A percentile compares a stretch with the other conserved stretches of the same genome.
These are phyloP conservation scores for Erpobdella octoculata DNA, from an alignment of 2,888 invertebrate genomes.

Conservation along the genomic window DNA sequence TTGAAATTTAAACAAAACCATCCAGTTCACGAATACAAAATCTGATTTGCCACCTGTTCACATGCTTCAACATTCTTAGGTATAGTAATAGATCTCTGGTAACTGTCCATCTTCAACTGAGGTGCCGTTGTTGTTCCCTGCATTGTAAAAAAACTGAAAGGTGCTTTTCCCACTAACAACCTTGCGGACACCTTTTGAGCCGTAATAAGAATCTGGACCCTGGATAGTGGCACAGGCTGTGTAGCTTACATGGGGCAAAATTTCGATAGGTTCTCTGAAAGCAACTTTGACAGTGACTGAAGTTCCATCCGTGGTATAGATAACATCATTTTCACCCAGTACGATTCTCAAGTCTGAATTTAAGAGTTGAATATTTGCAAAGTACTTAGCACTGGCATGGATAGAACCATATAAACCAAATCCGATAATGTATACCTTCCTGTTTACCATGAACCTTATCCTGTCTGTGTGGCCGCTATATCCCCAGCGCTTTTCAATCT, in stretches of 20 bases:
- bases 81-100: conserved; percentile 75
- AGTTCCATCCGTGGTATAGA: conserved; percentile 71
- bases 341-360: conserved; percentile 69
- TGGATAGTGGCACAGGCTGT: conserved; percentile 71
- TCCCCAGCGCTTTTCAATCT: conserved; percentile 92
- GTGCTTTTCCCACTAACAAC: conserved; percentile 68
- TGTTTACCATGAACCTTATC: conserved; percentile 86
- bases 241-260: conserved; percentile 69
- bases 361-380: conserved; percentile 73
- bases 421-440: conserved; percentile 87
- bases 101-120: conserved; percentile 80
- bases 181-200: conserved; percentile 69
- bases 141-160: conserved; percentile 74
- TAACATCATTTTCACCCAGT: conserved; percentile 66
- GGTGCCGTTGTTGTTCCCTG: conserved; percentile 78
- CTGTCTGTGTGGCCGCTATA: conserved; percentile 91
- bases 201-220: conserved; percentile 81
- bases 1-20: too few species aligned
- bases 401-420: conserved; percentile 92
- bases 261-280: conserved; percentile 77
- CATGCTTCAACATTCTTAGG: too few species aligned
- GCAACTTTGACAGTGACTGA: conserved; percentile 69
- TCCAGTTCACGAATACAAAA: too few species aligned
- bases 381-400: conserved; percentile 87
- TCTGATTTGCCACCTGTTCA: too few species aligned